phyloP scores from a whole-genome alignment of 2,113 vertebrate species.

The Otocyon megalotis region DNA sequence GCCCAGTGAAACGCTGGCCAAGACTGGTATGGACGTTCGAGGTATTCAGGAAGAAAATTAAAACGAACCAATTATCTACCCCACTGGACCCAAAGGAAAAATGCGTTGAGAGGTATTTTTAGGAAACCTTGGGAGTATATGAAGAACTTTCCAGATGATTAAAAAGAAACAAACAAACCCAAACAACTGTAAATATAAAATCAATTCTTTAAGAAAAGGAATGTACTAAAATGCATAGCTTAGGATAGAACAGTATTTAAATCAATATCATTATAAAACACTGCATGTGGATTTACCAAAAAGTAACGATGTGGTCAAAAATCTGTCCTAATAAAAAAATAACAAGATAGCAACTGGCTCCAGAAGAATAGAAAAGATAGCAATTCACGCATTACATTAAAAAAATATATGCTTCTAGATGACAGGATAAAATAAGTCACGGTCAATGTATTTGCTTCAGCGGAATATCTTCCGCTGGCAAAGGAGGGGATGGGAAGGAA shows the following conservation, averaged over 20 bases:
- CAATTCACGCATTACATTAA: neutral
- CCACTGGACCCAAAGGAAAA: neutral
- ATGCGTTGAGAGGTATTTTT: neutral
- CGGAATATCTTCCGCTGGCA: neutral
- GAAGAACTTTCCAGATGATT: neutral
- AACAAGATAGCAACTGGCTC: neutral
- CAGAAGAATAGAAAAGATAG: neutral
- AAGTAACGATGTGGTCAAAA: constrained; percentile 9
- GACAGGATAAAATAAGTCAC: neutral
- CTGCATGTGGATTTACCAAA: neutral
- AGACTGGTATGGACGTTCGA: neutral
- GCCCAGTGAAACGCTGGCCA: neutral
- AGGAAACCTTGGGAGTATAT: neutral
- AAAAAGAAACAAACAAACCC: neutral
- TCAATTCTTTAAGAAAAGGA: neutral
- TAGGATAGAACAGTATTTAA: neutral
- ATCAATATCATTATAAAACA: neutral
- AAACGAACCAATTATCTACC: neutral
- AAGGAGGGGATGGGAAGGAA: neutral
- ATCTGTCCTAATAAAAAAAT: neutral
- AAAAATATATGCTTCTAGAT: neutral
- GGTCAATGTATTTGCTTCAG: neutral
- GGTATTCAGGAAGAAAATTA: neutral
- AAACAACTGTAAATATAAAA: neutral
- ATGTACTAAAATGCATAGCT: neutral